These are phyloP conservation scores for Drosophila aldrichi DNA, from an alignment of 2,888 invertebrate species.

Conservation along the genomic window DNA sequence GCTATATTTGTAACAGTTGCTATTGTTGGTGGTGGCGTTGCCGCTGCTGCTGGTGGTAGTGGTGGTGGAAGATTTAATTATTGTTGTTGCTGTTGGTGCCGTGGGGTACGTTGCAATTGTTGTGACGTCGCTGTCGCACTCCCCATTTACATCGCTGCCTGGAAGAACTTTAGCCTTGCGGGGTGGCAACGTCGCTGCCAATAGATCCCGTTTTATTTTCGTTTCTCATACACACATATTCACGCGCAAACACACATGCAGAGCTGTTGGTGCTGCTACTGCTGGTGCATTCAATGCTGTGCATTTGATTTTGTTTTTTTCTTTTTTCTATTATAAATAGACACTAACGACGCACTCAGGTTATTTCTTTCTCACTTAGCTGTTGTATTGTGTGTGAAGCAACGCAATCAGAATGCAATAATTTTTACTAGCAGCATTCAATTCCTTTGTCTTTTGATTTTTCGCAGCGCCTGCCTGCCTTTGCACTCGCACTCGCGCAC, in stretches of 20 bases:
- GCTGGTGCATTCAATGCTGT: constrained; percentile 31
- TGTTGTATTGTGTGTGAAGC: constrained; percentile 11
- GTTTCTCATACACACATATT: constrained; percentile 46
- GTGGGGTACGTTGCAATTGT: constrained; percentile 65
- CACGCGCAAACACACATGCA: constrained; percentile 20
- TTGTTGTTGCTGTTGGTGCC: constrained; percentile 41
- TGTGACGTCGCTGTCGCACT: constrained; percentile 36
- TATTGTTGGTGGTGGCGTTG: constrained; percentile 40
- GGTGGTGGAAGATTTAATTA: constrained; percentile 59
- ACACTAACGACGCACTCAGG: constrained; percentile 19
- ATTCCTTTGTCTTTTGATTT: constrained; percentile 58
- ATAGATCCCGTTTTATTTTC: constrained; percentile 70
- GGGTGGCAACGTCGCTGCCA: constrained; percentile 48
- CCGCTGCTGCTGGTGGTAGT: constrained; percentile 35
- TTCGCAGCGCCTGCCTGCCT: constrained; percentile 37
- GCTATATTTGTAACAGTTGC: constrained; percentile 66
- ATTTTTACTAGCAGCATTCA: constrained; percentile 32
- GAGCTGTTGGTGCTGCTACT: constrained; percentile 2
- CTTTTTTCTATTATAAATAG: constrained; percentile 36
- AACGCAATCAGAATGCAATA: constrained; percentile 33
- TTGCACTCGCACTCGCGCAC: constrained; percentile 44
- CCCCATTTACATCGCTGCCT: constrained; percentile 35
- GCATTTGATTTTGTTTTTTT: constrained; percentile 15
- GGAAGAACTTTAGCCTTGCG: constrained; percentile 51
- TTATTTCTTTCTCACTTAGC: constrained; percentile 11